Evolutionary conservation across 2,113 vertebrate genomes (phyloP).

Genomic region (Dicaeum eximium): DNA sequence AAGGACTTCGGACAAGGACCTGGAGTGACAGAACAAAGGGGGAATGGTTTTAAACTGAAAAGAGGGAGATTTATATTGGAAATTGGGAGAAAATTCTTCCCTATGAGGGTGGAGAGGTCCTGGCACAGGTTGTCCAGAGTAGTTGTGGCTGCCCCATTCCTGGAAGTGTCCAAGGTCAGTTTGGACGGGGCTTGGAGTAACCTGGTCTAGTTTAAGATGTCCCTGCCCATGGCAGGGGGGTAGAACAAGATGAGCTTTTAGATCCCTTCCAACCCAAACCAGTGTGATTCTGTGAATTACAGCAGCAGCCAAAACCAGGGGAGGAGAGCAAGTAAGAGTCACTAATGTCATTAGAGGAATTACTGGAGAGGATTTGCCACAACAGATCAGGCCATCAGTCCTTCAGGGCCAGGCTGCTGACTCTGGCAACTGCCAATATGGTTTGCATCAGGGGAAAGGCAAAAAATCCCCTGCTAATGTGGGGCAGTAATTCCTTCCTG

Average conservation of each 20-base stretch:
- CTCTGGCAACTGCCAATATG: neutral
- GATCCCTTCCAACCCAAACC: neutral
- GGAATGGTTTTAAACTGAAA: neutral
- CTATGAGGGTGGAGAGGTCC: neutral
- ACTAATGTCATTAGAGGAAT: conserved; percentile 58
- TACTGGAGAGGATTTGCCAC: conserved; percentile 48
- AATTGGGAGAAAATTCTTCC: neutral
- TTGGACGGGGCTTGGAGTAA: fast-evolving
- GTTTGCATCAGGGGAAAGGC: neutral
- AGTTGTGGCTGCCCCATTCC: neutral
- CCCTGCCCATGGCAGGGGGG: neutral
- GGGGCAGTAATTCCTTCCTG: conserved; percentile 59
- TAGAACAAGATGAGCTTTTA: neutral
- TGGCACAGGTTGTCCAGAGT: neutral
- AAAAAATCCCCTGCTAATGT: conserved; percentile 4
- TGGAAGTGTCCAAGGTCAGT: neutral
- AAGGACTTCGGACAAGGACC: neutral
- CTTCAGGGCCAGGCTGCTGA: neutral
- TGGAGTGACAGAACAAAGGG: neutral
- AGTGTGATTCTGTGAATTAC: neutral
- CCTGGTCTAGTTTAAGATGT: fast-evolving
- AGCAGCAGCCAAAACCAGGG: neutral
- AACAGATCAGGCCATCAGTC: conserved; percentile 25
- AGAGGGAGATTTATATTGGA: neutral
- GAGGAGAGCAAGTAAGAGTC: conserved; percentile 32